A percentile compares a stretch with the other conserved stretches of the same genome.
phyloP scores from a whole-genome alignment of 2,113 vertebrate species.

The Aegotheles bennettii region DNA sequence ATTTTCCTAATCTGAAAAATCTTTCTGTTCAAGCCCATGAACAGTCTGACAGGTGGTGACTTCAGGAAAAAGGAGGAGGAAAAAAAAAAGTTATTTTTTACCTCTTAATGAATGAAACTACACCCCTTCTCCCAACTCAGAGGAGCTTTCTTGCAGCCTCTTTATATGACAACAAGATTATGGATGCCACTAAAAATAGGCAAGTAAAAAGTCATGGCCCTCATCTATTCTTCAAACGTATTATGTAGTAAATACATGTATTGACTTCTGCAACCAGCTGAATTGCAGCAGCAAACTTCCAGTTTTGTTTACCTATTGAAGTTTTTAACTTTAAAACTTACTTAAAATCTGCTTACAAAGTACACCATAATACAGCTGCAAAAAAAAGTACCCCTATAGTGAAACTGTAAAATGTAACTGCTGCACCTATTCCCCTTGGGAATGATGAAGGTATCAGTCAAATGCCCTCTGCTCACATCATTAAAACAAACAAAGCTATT shows the following conservation, averaged over 20 bases:
- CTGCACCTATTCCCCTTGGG: neutral
- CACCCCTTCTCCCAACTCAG: neutral
- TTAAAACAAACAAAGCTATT: conserved; percentile 48
- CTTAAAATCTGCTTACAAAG: neutral
- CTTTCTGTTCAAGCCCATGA: neutral
- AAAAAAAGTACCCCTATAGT: neutral
- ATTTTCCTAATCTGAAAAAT: neutral
- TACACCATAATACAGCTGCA: neutral
- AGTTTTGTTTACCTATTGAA: neutral
- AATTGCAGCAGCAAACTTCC: neutral
- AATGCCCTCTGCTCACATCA: conserved; percentile 28
- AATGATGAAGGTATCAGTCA: neutral
- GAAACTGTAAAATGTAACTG: neutral
- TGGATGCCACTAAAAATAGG: neutral
- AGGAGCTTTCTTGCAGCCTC: neutral
- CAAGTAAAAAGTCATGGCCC: neutral
- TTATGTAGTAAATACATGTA: neutral
- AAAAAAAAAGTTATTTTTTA: neutral
- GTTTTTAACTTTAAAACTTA: neutral
- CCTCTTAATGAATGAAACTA: neutral
- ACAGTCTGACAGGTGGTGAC: neutral
- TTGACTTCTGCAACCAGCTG: neutral
- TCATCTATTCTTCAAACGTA: neutral
- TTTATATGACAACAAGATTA: neutral
- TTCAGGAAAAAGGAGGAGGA: neutral